Evolutionary conservation across 2,113 vertebrate genomes (phyloP).

Genomic region (Nanger granti): DNA sequence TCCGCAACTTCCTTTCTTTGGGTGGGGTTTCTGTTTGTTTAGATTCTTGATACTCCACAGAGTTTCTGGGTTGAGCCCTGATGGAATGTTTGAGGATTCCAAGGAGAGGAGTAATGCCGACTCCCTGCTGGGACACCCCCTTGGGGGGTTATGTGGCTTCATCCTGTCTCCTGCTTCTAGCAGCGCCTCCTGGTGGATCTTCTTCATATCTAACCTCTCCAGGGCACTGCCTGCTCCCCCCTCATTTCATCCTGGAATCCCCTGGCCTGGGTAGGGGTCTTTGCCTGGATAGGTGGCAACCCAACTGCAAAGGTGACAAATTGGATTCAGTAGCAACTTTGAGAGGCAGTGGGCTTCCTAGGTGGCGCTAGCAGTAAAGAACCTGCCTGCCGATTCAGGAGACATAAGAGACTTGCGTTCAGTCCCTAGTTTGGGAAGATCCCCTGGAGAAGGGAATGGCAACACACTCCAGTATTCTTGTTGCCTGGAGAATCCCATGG

Average conservation of each 20-base stretch:
- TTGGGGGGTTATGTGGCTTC: neutral
- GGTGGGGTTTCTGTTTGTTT: constrained; percentile 2
- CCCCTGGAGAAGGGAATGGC: neutral
- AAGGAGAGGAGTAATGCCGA: neutral
- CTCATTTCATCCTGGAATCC: neutral
- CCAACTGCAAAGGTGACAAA: neutral
- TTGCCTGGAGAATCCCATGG: neutral
- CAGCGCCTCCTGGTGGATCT: neutral
- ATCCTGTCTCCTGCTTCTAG: neutral
- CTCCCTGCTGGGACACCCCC: accelerated
- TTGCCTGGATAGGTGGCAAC: neutral
- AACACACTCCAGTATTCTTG: neutral
- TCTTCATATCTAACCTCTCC: neutral
- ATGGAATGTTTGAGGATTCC: neutral
- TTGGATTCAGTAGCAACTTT: neutral
- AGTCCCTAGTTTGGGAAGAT: neutral
- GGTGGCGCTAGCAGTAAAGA: neutral
- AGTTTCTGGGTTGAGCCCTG: neutral
- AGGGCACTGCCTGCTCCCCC: neutral
- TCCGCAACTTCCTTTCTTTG: neutral
- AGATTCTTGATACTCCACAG: neutral
- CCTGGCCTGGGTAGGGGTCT: neutral
- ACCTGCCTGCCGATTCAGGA: neutral
- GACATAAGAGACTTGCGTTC: neutral
- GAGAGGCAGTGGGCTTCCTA: neutral